Conservation (phyloP, 2,797 vertebrate species). For the Tokudaia tokunoshimensis region DNA sequence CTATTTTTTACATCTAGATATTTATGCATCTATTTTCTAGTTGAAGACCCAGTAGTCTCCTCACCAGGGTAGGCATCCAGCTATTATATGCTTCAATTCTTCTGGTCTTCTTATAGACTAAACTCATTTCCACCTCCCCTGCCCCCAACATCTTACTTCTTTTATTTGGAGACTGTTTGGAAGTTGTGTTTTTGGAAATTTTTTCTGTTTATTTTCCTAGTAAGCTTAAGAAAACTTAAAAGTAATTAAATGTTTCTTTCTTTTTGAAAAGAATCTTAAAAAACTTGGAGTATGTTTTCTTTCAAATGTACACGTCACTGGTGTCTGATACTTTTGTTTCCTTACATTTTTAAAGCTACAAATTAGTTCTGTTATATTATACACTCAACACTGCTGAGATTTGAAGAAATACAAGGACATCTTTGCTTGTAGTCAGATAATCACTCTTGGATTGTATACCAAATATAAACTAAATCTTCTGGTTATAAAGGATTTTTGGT, state of each 20-base stretch:
- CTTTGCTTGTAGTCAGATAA: background rate
- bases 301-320: background rate
- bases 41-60: background rate
- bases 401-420: background rate
- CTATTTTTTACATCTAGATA: background rate
- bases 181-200: background rate
- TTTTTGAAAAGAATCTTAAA: constrained; percentile 9
- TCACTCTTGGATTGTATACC: background rate
- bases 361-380: background rate
- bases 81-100: background rate
- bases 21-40: background rate
- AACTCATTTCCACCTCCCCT: background rate
- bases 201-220: background rate
- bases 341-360: background rate
- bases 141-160: background rate
- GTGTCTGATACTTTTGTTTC: background rate
- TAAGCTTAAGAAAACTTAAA: constrained; percentile 1
- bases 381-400: background rate
- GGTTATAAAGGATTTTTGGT: background rate
- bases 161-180: background rate
- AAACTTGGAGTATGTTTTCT: background rate
- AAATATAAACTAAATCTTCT: background rate
- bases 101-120: background rate
- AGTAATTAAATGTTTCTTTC: constrained; percentile 27
- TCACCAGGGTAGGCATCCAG: background rate